Evolutionary conservation across 2,113 vertebrate genomes (phyloP).

Genomic region (Ibidorhyncha struthersii): DNA sequence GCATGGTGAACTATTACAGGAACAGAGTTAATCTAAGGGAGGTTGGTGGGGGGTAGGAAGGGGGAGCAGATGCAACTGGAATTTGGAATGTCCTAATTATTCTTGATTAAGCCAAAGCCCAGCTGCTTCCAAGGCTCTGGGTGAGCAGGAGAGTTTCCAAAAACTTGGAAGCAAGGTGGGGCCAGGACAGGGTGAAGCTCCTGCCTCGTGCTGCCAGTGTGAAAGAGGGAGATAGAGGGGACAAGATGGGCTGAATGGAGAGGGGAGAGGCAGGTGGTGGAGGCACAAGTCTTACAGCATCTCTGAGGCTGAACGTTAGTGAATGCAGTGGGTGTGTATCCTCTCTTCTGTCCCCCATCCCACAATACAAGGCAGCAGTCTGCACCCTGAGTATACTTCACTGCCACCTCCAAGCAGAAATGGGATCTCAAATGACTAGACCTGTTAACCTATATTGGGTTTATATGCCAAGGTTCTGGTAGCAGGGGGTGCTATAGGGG

Average conservation of each 20-base stretch:
- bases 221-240: not conserved
- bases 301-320: not conserved
- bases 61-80: not conserved
- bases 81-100: not conserved
- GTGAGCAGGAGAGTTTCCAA: not conserved
- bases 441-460: not conserved
- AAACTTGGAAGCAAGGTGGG: not conserved
- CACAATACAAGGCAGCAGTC: not conserved
- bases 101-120: not conserved
- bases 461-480: not conserved
- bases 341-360: not conserved
- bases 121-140: not conserved
- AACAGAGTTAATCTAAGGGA: not conserved
- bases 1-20: not conserved
- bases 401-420: not conserved
- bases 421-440: not conserved
- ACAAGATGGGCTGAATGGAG: not conserved
- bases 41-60: not conserved
- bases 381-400: not conserved
- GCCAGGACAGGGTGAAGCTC: not conserved
- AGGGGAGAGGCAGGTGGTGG: too few relatives aligned
- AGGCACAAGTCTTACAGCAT: fast-evolving
- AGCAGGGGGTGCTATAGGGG: not conserved
- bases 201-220: not conserved
- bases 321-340: not conserved